A percentile compares a stretch with the other conserved stretches of the same genome.
These are phyloP conservation scores for Cheilosia pagana DNA, from an alignment of 2,888 invertebrate genomes.

Conservation along the genomic window DNA sequence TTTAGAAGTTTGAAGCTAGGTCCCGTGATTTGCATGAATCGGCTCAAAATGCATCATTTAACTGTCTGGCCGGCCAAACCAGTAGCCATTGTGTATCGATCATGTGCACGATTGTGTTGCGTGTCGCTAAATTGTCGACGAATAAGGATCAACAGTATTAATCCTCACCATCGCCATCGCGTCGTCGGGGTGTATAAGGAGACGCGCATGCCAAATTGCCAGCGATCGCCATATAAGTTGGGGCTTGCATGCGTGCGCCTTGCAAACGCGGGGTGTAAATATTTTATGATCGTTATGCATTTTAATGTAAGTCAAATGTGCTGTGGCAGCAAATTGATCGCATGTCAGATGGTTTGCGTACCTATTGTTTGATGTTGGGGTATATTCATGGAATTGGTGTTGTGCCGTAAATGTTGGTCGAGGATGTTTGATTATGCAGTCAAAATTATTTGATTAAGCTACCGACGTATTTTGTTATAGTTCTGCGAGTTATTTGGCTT, in stretches of 20 bases:
- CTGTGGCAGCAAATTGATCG: constrained; percentile 11
- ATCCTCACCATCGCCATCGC: too few species aligned
- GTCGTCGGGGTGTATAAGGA: background rate
- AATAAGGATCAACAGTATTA: constrained; percentile 41
- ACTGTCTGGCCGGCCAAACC: constrained; percentile 53
- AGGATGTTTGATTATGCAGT: too few species aligned
- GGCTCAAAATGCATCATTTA: constrained; percentile 46
- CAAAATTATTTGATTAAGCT: too few species aligned
- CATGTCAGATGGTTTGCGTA: background rate
- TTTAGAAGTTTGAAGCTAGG: constrained; percentile 35
- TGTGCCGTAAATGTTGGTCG: background rate
- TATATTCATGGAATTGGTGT: background rate
- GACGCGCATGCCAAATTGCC: constrained; percentile 40
- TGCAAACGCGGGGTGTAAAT: background rate
- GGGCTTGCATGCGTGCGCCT: constrained; percentile 27
- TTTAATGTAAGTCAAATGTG: constrained; percentile 3
- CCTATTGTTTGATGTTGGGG: background rate
- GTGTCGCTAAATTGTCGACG: constrained; percentile 53
- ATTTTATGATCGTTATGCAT: constrained; percentile 44
- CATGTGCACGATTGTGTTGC: constrained; percentile 43
- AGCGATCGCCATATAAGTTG: background rate
- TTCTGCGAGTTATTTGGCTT: too few species aligned
- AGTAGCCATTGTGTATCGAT: constrained; percentile 46
- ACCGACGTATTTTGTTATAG: too few species aligned
- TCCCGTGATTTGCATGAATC: constrained; percentile 60